Evolutionary conservation across 2,888 invertebrate genomes (phyloP).

Genomic region (Ceramica pisi): DNA sequence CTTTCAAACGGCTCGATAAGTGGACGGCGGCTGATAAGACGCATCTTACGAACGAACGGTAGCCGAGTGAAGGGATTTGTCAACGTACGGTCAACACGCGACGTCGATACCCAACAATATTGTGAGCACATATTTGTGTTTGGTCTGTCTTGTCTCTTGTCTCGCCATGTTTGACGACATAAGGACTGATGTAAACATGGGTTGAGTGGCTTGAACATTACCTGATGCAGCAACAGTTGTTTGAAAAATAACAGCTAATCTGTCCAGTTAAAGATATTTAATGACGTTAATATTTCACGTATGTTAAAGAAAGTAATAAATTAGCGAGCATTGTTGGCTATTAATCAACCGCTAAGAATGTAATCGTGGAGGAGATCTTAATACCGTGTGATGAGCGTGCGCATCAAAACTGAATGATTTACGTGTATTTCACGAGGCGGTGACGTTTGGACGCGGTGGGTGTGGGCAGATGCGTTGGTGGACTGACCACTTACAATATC

Average conservation of each 20-base stretch:
- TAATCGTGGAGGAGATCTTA: conserved; percentile 55
- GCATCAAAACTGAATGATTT: conserved; percentile 64
- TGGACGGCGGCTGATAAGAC: conserved; percentile 83
- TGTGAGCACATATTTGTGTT: conserved; percentile 71
- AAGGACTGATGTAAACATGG: conserved; percentile 45
- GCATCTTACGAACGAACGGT: conserved; percentile 82
- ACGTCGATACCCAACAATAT: conserved; percentile 65
- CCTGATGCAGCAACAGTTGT: conserved; percentile 25
- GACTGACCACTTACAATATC: conserved; percentile 58
- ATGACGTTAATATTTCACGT: conserved; percentile 29
- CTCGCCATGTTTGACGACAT: conserved; percentile 51
- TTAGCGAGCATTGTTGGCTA: conserved; percentile 55
- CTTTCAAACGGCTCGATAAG: conserved; percentile 84
- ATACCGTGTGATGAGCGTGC: conserved; percentile 52
- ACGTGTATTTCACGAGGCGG: conserved; percentile 50
- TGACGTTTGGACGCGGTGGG: conserved; percentile 53
- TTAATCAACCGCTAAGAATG: conserved; percentile 56
- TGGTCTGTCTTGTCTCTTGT: conserved; percentile 57
- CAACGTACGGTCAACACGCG: conserved; percentile 86
- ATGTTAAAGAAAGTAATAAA: conserved; percentile 45
- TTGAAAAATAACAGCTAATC: conserved; percentile 33
- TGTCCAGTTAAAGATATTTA: conserved; percentile 13
- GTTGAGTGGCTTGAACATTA: conserved; percentile 34
- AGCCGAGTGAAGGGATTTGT: conserved; percentile 87
- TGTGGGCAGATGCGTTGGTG: conserved; percentile 65